A percentile compares a stretch with the other conserved stretches of the same genome.
Evolutionary conservation across 2,888 invertebrate species (phyloP).

Genomic region (Ornithoptera alexandrae): DNA sequence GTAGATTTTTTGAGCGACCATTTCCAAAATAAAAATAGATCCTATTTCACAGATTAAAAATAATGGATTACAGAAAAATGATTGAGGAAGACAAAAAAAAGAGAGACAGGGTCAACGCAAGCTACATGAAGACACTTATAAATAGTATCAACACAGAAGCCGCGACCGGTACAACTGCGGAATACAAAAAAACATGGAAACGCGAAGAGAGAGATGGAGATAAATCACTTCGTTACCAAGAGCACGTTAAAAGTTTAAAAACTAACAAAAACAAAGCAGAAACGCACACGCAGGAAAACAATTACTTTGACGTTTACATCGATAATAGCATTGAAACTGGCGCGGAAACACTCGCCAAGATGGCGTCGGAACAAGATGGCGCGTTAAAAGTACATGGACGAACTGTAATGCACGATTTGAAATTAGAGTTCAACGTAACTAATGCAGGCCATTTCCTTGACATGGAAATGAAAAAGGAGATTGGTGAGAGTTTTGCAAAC

Average conservation of each 20-base stretch:
- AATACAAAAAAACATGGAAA: not conserved
- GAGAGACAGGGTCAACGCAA: conserved; percentile 2
- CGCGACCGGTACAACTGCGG: no score
- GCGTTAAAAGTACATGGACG: not conserved
- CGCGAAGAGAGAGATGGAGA: not conserved
- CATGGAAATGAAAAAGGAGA: not conserved
- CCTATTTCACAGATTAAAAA: conserved; percentile 40
- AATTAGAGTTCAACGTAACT: not conserved
- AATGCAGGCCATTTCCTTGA: not conserved
- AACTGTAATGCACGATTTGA: not conserved
- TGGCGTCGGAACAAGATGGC: conserved; percentile 3
- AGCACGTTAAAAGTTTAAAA: not conserved
- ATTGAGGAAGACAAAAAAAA: conserved; percentile 26
- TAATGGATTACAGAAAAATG: conserved; percentile 39
- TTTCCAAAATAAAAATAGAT: no score
- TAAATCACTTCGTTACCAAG: conserved; percentile 3
- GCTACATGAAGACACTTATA: not conserved
- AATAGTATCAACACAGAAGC: not conserved
- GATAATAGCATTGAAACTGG: conserved; percentile 2
- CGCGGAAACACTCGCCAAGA: not conserved
- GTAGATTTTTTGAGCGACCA: no score
- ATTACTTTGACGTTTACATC: not conserved
- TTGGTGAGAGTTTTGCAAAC: not conserved
- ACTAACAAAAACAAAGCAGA: not conserved
- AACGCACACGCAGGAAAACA: not conserved